Evolutionary conservation across 2,113 vertebrate species (phyloP), one percentile per base, ranked within the genome.

Genomic region (Pelvicachromis taeniatus): DNA sequence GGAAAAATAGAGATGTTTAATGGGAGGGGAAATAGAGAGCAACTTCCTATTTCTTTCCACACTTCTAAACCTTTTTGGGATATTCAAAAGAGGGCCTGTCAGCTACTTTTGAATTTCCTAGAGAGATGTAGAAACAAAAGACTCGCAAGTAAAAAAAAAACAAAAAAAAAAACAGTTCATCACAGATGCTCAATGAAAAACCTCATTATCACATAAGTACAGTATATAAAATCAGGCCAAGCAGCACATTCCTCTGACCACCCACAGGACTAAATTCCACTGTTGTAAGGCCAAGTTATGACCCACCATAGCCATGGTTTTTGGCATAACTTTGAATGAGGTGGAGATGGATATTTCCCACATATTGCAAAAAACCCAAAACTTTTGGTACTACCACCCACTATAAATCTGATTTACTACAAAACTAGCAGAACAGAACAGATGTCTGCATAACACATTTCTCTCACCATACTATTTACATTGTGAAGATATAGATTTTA

Each of bases 31-130:
- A 31, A 87, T 19, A 77, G 23, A 61, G 42, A 56, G 50, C n/a
- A 11, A 82, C 85, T 87, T 88, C 83, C 85, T 85, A 70, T 77
- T 33, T 40, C 77, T 88, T 81, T 95, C 81, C 70, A 78, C 82
- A 85, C 79, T 79, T 84, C 53, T 38, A 55, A 88, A 87, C 23
- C 85, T 84, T 93, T 85, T 86, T 78, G 80, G 84, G 56, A 55
- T 75, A 54, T 86, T 53, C 53, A 55, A 56, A 83, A 88, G 87
- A 86, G 23, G 79, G 68, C 40, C 26, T 31, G 77, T 78, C 77
- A 52, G 63, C 40, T 26, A n/a, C 14, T 35, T 75, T 75, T 75
- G 9, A 75, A 75, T 31, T 50, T 48, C 68, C 68, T 75, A 19
- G 26, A 75, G 68, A 50, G 61, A n/a, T 13, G 42, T 14, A 7